A percentile compares a stretch with the other conserved stretches of the same genome.
phyloP scores from a whole-genome alignment of 30 jellyfish, hydroid and myxozoan genomes.

The Cassiopea xamachana region DNA sequence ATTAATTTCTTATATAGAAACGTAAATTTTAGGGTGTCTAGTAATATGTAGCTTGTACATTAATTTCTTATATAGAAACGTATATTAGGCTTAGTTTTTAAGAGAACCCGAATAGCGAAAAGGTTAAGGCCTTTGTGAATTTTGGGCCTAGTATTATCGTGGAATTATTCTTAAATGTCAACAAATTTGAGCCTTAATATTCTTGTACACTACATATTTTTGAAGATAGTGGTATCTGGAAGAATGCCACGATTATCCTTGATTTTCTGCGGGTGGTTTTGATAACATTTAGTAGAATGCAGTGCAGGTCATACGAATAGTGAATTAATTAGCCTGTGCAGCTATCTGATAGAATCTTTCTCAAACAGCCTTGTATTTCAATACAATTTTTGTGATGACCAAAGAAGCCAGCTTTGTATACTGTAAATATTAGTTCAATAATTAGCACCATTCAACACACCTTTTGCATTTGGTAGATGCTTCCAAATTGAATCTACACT shows the following conservation, averaged over 20 bases:
- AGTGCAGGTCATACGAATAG: neutral
- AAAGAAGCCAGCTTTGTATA: neutral
- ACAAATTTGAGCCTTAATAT: too few species aligned
- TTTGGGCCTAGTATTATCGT: too few species aligned
- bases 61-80: too few species aligned
- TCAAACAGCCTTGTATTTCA: neutral
- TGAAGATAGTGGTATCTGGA: too few species aligned
- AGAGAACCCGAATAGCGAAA: too few species aligned
- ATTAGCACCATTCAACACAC: neutral
- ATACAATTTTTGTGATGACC: neutral
- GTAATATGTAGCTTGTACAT: too few species aligned
- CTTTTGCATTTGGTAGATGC: neutral
- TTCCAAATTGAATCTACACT: neutral
- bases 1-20: too few species aligned
- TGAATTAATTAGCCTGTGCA: neutral
- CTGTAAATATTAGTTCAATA: neutral
- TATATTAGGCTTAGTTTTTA: too few species aligned
- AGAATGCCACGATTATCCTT: neutral
- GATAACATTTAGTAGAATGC: neutral
- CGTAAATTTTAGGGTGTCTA: too few species aligned
- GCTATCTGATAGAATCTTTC: neutral
- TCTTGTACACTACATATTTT: too few species aligned
- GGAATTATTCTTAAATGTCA: too few species aligned
- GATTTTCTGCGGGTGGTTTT: neutral
- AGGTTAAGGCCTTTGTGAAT: too few species aligned